Evolutionary conservation across 2,113 vertebrate genomes (phyloP).

Genomic region (Lathamus discolor): DNA sequence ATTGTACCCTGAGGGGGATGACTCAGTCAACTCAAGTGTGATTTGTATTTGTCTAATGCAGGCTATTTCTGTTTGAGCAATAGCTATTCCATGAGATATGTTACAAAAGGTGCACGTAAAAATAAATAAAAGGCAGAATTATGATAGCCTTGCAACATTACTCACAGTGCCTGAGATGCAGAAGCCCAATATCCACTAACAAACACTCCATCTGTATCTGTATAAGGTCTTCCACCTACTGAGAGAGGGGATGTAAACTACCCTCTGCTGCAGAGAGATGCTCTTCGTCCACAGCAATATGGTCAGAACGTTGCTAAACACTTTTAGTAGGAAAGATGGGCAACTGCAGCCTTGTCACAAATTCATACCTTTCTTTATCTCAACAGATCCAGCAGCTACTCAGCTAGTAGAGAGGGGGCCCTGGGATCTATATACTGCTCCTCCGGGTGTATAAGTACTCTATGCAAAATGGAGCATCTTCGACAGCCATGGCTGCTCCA

Average conservation of each 20-base stretch:
- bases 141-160: neutral
- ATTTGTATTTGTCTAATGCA: neutral
- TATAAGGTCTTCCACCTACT: neutral
- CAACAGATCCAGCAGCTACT: neutral
- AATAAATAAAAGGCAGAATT: neutral
- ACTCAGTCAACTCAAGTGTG: neutral
- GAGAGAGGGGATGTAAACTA: neutral
- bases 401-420: neutral
- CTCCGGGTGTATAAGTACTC: accelerated
- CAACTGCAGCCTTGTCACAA: neutral
- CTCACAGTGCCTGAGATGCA: neutral
- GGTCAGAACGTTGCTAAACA: neutral
- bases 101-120: neutral
- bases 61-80: neutral
- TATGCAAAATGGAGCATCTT: neutral
- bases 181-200: neutral
- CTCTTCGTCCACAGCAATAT: accelerated
- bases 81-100: neutral
- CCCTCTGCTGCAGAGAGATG: neutral
- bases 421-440: neutral
- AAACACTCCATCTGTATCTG: accelerated
- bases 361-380: neutral
- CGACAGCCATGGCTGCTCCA: neutral
- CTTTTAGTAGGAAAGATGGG: neutral
- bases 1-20: neutral